Percentiles rank a stretch among this genome's conserved stretches.
phyloP scores from a whole-genome alignment of 2,113 vertebrate genomes.

The Cinclus mexicanus region DNA sequence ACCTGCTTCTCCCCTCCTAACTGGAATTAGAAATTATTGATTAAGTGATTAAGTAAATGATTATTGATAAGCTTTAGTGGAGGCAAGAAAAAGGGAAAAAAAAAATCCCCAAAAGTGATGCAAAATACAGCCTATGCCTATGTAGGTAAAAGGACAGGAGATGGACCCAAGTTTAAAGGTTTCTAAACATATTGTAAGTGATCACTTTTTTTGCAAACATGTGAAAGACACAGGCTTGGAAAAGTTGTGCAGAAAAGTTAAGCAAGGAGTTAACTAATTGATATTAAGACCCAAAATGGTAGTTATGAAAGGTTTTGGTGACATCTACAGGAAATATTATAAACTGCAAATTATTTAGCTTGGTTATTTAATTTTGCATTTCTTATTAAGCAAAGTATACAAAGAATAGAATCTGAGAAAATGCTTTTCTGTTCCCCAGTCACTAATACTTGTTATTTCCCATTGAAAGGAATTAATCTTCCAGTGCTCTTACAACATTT shows the following conservation, averaged over 20 bases:
- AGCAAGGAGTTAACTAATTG: not conserved
- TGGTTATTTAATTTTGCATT: not conserved
- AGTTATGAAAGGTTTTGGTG: not conserved
- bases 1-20: not conserved
- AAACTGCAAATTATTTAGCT: conserved; percentile 6
- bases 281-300: not conserved
- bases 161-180: not conserved
- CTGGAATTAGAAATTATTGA: not conserved
- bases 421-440: not conserved
- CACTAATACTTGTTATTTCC: not conserved
- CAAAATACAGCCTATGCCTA: not conserved
- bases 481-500: not conserved
- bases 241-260: not conserved
- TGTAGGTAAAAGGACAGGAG: not conserved
- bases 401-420: not conserved
- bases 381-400: not conserved
- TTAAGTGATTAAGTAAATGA: too few species aligned
- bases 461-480: not conserved
- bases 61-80: not conserved
- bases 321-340: conserved; percentile 33
- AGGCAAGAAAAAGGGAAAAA: rapidly evolving
- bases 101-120: rapidly evolving
- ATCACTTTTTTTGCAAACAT: not conserved
- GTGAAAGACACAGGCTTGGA: not conserved
- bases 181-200: not conserved